phyloP scores from a whole-genome alignment of 2,113 vertebrate species.

The Oriolus oriolus region DNA sequence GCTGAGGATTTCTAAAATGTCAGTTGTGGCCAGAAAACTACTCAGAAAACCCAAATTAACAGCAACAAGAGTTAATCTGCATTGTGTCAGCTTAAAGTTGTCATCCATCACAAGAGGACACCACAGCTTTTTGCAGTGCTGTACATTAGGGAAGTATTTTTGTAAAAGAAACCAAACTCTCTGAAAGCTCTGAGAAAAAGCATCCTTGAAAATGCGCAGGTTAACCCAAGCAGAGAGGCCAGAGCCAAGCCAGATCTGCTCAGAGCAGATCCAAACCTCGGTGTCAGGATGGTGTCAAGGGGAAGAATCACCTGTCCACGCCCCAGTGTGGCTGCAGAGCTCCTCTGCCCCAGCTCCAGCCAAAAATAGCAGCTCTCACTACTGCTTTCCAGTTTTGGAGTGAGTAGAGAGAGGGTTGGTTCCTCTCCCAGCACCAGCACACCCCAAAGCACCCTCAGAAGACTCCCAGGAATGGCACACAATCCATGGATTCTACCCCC shows the following conservation, averaged over 20 bases:
- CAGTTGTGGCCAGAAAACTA: not conserved
- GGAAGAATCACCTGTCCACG: not conserved
- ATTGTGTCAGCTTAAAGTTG: not conserved
- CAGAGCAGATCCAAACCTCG: not conserved
- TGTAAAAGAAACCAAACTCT: not conserved
- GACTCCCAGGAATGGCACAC: fast-evolving
- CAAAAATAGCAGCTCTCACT: not conserved
- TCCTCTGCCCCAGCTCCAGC: not conserved
- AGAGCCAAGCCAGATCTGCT: not conserved
- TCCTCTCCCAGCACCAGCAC: not conserved
- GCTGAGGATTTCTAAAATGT: not conserved
- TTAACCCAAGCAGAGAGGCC: not conserved
- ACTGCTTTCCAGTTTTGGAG: not conserved
- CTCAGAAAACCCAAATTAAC: not conserved
- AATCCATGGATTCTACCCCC: not conserved
- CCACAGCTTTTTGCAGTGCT: fast-evolving
- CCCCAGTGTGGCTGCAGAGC: not conserved
- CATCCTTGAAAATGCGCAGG: not conserved
- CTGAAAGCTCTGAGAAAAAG: not conserved
- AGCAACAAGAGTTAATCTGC: not conserved
- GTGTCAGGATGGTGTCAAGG: not conserved
- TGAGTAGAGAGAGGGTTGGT: not conserved
- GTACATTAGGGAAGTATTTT: not conserved
- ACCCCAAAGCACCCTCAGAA: not conserved
- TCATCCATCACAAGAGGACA: not conserved